A percentile compares a stretch with the other conserved stretches of the same genome.
Conservation (phyloP, 2,797 vertebrate species). For the Sebastes vulpes region DNA sequence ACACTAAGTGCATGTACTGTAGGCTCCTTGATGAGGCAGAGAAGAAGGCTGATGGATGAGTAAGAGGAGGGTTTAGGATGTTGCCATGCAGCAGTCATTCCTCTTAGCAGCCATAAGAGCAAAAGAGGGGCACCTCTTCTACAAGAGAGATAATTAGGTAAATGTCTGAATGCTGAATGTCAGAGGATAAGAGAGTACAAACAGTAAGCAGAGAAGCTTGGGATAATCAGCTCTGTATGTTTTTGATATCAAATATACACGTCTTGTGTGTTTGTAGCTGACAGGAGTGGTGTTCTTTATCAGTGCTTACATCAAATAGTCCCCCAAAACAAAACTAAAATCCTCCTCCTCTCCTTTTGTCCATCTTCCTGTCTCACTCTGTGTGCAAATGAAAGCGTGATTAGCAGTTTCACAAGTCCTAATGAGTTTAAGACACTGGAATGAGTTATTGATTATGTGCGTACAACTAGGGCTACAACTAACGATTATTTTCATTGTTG, state of each 20-base stretch:
- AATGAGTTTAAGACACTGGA: conserved; percentile 27
- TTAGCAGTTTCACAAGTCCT: conserved; percentile 41
- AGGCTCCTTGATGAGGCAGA: conserved; percentile 17
- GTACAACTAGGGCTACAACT: background rate
- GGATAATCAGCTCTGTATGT: background rate
- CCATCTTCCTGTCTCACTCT: background rate
- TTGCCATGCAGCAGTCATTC: conserved; percentile 15
- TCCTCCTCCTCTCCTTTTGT: background rate
- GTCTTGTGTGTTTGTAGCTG: background rate
- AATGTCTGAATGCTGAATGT: background rate
- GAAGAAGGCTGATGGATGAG: conserved; percentile 20
- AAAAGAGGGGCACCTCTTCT: background rate
- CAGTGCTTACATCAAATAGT: conserved; percentile 10
- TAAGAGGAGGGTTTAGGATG: conserved; percentile 22
- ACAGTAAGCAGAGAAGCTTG: background rate
- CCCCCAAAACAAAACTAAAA: conserved; percentile 1
- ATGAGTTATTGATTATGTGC: conserved; percentile 55
- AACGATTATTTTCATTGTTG: no score
- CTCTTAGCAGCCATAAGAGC: conserved; percentile 9
- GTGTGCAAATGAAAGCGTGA: conserved; percentile 26
- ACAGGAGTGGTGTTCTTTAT: background rate
- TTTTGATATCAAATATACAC: conserved; percentile 5
- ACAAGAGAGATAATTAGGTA: background rate
- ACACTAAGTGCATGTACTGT: background rate
- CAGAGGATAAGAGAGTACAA: background rate